Conservation (phyloP, 1,140 invertebrate genomes). For the Metopolophium dirhodum region DNA sequence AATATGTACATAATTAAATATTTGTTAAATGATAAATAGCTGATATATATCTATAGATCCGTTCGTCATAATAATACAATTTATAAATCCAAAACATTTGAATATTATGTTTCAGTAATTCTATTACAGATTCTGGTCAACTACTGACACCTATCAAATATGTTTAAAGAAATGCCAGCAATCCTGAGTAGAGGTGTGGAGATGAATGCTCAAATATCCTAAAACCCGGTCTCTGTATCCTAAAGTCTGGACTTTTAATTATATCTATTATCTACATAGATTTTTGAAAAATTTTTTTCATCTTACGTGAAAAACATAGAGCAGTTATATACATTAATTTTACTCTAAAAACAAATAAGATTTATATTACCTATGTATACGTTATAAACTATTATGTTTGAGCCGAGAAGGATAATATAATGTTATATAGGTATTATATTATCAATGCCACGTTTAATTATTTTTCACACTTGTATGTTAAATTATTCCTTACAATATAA, state of each 20-base stretch:
- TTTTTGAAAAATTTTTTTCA: background rate
- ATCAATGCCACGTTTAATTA: conserved; percentile 30
- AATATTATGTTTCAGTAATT: background rate
- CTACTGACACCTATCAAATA: background rate
- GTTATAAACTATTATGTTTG: background rate
- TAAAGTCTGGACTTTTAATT: background rate
- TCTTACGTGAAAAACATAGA: background rate
- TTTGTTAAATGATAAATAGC: background rate
- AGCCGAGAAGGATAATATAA: background rate
- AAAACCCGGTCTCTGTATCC: background rate
- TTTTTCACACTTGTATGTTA: conserved; percentile 47
- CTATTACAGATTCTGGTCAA: background rate
- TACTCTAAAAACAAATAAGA: conserved; percentile 9
- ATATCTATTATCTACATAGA: background rate
- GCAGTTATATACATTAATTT: background rate
- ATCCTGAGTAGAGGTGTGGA: background rate
- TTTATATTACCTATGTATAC: background rate
- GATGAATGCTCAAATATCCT: background rate
- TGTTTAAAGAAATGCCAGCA: background rate
- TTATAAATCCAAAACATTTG: background rate
- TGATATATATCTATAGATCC: background rate
- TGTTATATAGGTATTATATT: background rate
- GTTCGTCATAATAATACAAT: background rate
- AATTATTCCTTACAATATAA: conserved; percentile 33
- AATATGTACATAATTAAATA: background rate